Evolutionary conservation across 2,797 vertebrate genomes (phyloP).

Genomic region (Okamejei kenojei): DNA sequence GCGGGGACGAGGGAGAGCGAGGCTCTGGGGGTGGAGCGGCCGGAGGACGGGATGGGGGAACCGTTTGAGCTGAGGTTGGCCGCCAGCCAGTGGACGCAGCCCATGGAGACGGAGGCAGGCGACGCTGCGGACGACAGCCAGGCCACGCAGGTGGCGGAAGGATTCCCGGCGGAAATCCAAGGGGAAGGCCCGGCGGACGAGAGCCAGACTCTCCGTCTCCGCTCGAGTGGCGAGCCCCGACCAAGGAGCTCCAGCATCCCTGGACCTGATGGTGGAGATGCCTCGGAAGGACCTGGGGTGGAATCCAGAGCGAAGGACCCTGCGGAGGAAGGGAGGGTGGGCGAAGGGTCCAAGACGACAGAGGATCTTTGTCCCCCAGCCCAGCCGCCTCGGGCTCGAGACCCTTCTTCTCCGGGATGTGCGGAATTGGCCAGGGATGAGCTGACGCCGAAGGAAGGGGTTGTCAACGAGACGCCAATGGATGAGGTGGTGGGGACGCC

Average conservation of each 20-base stretch:
- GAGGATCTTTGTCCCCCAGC: no score
- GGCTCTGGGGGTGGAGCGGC: conserved; percentile 41
- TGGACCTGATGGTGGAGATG: conserved; percentile 40
- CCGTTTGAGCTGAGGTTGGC: conserved; percentile 67
- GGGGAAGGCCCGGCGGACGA: conserved; percentile 43
- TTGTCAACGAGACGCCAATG: background rate
- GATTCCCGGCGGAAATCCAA: conserved; percentile 42
- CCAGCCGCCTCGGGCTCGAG: background rate
- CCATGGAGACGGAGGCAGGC: conserved; percentile 42
- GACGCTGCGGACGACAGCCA: conserved; percentile 61
- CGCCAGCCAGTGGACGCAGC: conserved; percentile 55
- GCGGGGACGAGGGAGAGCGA: conserved; percentile 31
- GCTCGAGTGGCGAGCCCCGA: conserved; percentile 41
- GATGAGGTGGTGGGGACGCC: background rate
- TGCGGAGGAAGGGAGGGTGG: background rate
- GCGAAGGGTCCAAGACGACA: background rate
- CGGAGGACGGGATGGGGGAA: conserved; percentile 46
- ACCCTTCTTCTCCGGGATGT: background rate
- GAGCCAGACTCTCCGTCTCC: conserved; percentile 31
- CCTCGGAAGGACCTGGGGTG: background rate
- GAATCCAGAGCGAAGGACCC: background rate
- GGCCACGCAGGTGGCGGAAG: conserved; percentile 67
- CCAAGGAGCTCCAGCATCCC: conserved; percentile 41
- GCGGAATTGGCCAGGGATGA: no score
- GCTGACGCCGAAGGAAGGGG: background rate